Conservation (phyloP, 2,797 vertebrate species). For the Coracias cyanogaster region DNA sequence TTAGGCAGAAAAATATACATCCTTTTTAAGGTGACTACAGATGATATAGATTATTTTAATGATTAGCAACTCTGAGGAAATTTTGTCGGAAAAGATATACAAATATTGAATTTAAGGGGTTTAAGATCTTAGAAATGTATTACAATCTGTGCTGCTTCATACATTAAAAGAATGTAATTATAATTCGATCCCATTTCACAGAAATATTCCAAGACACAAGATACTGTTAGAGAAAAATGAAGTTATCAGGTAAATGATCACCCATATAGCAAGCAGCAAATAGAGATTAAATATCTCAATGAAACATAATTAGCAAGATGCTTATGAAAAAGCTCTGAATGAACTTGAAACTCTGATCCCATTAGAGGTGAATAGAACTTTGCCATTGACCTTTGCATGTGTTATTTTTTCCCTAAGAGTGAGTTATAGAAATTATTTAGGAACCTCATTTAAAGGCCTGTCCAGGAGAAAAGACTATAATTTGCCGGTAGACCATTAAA, state of each 20-base stretch:
- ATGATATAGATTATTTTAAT: background rate
- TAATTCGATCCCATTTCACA: background rate
- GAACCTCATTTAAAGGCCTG: background rate
- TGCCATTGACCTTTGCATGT: rapidly evolving
- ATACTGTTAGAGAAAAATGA: background rate
- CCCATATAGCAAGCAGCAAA: background rate
- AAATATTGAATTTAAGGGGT: background rate
- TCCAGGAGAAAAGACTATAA: background rate
- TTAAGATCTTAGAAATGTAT: background rate
- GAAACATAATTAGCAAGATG: background rate
- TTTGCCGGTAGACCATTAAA: background rate
- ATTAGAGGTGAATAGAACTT: background rate
- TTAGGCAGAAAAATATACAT: background rate
- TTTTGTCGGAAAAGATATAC: background rate
- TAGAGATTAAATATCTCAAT: background rate
- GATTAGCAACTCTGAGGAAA: background rate
- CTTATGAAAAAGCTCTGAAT: background rate
- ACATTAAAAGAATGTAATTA: background rate
- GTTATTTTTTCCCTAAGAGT: background rate
- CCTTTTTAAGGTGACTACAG: background rate
- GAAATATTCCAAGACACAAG: background rate
- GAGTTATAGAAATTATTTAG: background rate
- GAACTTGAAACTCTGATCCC: background rate
- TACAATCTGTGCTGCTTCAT: background rate
- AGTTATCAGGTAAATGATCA: background rate